These are phyloP conservation scores for Hydractinia echinata DNA, from an alignment of 30 jellyfish, hydroid and myxozoan genomes.

Conservation along the genomic window DNA sequence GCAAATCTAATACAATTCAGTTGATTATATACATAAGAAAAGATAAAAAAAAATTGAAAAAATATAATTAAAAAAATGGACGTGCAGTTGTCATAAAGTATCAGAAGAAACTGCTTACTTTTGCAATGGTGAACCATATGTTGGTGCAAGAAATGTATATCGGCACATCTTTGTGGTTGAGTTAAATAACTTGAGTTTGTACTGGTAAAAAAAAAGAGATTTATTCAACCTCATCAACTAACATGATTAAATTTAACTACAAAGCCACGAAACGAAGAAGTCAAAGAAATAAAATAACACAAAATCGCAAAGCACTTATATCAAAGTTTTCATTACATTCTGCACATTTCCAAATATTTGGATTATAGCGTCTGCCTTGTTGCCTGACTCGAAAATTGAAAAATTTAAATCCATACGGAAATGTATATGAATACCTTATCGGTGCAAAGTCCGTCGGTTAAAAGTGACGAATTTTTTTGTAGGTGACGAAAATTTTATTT, in stretches of 20 bases:
- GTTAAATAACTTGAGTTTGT: conserved; percentile 61
- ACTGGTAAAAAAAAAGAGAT: conserved; percentile 24
- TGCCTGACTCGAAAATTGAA: no score
- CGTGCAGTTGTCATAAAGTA: not conserved
- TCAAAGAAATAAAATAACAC: not conserved
- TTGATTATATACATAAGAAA: not conserved
- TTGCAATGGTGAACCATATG: conserved; percentile 75
- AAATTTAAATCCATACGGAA: no score
- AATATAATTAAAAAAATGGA: not conserved
- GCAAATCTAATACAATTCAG: not conserved
- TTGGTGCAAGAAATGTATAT: conserved; percentile 67
- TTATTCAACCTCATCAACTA: no score
- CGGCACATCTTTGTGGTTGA: conserved; percentile 91
- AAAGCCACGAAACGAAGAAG: not conserved
- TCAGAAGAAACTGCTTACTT: conserved; percentile 39
- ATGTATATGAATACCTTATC: no score
- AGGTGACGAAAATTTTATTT: no score
- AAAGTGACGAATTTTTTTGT: no score
- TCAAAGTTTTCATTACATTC: no score
- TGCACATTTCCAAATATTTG: no score
- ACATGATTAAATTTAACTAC: not conserved
- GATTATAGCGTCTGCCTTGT: no score
- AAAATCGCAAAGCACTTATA: no score
- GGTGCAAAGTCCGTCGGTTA: no score
- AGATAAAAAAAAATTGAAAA: not conserved